Evolutionary conservation across 30 jellyfish, hydroid and myxozoan species (phyloP), one percentile per base, ranked within the genome.

Genomic region (Catostylus mosaicus): DNA sequence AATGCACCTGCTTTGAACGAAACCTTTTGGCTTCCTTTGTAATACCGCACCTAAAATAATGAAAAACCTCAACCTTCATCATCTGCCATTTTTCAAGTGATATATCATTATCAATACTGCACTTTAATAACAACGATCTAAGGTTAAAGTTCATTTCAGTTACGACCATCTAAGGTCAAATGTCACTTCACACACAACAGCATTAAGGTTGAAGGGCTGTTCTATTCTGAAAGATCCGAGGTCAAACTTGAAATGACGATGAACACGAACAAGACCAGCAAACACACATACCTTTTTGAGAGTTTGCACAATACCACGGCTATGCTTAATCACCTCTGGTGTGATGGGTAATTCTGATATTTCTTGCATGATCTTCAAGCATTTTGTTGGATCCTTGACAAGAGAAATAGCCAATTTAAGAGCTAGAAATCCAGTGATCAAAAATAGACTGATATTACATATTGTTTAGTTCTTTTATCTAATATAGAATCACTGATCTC

Each of bases 11-110:
- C 98, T 75, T 92, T 92, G 64, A 86, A 59, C 19, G 96, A 68
- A 34, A 92, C 96, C 67, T 82, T 75, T 35, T 85, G 94, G 37
- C 61, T 86, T 8, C 97, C 98, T 80, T 92, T 92, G 92, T 92
- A 92, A 26, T 67, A 52, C 33, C 89, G 89, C 9, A 92, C 94
- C 98, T 92, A 32, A 26, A 66, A 78, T n/a, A n/a, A n/a, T n/a
- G n/a, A n/a, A n/a, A n/a, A n/a, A n/a, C n/a, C n/a, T n/a, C n/a
- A n/a, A n/a, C n/a, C n/a, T n/a, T n/a, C n/a, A n/a, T n/a, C n/a
- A n/a, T n/a, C n/a, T n/a, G n/a, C n/a, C n/a, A n/a, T n/a, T n/a
- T n/a, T n/a, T n/a, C n/a, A n/a, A n/a, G n/a, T n/a, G n/a, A n/a
- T n/a, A n/a, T n/a, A n/a, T n/a, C n/a, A n/a, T n/a, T n/a, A n/a